These are phyloP conservation scores for Lamellibrachia columna DNA, from an alignment of 2,888 invertebrate genomes.

Conservation along the genomic window DNA sequence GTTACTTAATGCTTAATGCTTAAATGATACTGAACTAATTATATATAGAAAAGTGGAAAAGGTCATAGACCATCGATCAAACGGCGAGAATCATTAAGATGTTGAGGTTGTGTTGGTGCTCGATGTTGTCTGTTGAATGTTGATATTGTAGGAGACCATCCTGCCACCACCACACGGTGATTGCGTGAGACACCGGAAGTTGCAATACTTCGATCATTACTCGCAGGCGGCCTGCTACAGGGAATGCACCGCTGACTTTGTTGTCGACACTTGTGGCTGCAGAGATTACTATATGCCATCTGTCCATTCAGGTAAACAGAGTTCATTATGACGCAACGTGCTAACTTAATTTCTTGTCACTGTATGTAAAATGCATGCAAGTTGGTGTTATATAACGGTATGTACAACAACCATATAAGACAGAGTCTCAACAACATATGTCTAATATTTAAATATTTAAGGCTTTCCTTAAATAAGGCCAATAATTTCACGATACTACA, in stretches of 20 bases:
- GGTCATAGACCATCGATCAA: neutral
- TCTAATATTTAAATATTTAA: too few relatives aligned
- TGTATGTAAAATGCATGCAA: too few relatives aligned
- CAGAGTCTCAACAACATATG: too few relatives aligned
- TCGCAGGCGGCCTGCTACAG: slow-evolving; percentile 29
- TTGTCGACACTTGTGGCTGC: slow-evolving; percentile 28
- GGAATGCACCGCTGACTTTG: slow-evolving; percentile 27
- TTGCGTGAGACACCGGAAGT: slow-evolving; percentile 24
- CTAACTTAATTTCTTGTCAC: too few relatives aligned
- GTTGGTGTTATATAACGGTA: too few relatives aligned
- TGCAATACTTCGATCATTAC: slow-evolving; percentile 31
- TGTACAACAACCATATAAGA: too few relatives aligned
- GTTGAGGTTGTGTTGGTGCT: neutral
- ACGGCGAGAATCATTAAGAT: neutral
- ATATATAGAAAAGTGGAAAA: neutral
- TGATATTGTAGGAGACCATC: slow-evolving; percentile 28
- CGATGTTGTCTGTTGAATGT: neutral
- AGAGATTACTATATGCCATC: slow-evolving; percentile 24
- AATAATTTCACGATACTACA: too few relatives aligned
- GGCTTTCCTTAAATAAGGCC: too few relatives aligned
- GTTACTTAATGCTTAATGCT: neutral
- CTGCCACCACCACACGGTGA: slow-evolving; percentile 32
- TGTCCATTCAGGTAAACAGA: neutral
- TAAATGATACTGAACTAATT: neutral
- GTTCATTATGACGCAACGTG: neutral